phyloP scores from a whole-genome alignment of 2,888 invertebrate species.

The Litoditis marina region DNA sequence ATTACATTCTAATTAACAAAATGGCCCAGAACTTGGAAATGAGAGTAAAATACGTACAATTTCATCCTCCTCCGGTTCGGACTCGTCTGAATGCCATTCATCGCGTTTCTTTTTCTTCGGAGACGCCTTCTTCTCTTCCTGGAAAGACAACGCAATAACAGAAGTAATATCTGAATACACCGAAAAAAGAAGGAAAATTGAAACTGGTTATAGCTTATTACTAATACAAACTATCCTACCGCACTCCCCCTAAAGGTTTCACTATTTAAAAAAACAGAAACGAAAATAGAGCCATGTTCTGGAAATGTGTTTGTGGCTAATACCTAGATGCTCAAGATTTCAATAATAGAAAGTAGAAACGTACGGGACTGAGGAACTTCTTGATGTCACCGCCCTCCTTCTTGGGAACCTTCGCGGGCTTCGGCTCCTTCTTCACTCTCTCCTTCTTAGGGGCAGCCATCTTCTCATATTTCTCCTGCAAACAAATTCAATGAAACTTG shows the following conservation, averaged over 20 bases:
- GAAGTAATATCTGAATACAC: too few species aligned
- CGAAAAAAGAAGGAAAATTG: too few species aligned
- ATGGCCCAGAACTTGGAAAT: too few species aligned
- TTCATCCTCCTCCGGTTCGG: slow-evolving; percentile 21
- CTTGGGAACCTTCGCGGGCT: slow-evolving; percentile 32
- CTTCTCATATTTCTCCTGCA: slow-evolving; percentile 54
- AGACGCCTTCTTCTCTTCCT: slow-evolving; percentile 8
- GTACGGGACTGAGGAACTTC: slow-evolving; percentile 26
- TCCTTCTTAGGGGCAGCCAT: slow-evolving; percentile 39
- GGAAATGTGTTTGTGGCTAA: too few species aligned
- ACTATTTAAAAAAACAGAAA: background rate
- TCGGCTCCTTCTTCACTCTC: slow-evolving; percentile 34
- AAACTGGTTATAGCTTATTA: too few species aligned
- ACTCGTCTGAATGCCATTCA: slow-evolving; percentile 25
- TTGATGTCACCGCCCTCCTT: slow-evolving; percentile 37
- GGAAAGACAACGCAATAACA: too few species aligned
- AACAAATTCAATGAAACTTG: too few species aligned
- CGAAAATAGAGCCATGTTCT: background rate
- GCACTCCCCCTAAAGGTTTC: too few species aligned
- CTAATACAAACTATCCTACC: too few species aligned
- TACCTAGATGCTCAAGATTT: too few species aligned
- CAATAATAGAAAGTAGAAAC: background rate
- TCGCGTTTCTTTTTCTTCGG: slow-evolving; percentile 24
- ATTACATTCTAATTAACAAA: too few species aligned
- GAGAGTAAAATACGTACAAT: too few species aligned